Conservation (phyloP, 2,888 invertebrate species). For the Mimas tiliae region DNA sequence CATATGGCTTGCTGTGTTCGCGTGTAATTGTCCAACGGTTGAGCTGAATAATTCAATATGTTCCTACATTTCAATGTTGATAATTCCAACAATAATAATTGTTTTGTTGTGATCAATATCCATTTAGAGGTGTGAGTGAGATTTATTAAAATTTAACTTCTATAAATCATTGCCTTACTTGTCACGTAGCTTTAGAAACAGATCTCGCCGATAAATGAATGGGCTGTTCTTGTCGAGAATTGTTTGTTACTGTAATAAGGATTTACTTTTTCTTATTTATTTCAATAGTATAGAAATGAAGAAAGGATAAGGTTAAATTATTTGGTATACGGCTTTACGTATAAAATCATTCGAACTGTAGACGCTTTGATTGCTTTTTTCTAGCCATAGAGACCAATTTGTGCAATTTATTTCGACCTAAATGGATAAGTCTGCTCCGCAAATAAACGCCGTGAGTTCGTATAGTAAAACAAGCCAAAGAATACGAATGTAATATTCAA, state of each 20-base stretch:
- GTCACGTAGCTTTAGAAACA: conserved; percentile 6
- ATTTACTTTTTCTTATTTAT: neutral
- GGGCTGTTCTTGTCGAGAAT: neutral
- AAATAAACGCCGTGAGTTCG: neutral
- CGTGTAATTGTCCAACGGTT: conserved; percentile 45
- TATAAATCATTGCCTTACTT: conserved; percentile 15
- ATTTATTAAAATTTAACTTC: neutral
- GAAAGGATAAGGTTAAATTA: neutral
- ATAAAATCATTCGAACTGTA: neutral
- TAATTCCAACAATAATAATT: neutral
- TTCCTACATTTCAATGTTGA: conserved; percentile 29
- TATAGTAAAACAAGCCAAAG: conserved; percentile 32
- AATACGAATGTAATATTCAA: conserved; percentile 43
- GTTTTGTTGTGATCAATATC: neutral
- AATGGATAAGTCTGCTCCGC: neutral
- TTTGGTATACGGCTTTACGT: neutral
- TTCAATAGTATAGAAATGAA: neutral
- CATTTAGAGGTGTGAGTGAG: conserved; percentile 5
- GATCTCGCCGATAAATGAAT: conserved; percentile 1
- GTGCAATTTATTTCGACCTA: neutral
- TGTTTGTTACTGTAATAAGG: neutral
- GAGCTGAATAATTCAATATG: conserved; percentile 42
- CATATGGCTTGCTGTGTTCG: conserved; percentile 47
- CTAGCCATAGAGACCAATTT: neutral
- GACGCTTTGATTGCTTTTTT: neutral